These are phyloP conservation scores for Athene noctua DNA, from an alignment of 2,113 vertebrate genomes.

Conservation along the genomic window DNA sequence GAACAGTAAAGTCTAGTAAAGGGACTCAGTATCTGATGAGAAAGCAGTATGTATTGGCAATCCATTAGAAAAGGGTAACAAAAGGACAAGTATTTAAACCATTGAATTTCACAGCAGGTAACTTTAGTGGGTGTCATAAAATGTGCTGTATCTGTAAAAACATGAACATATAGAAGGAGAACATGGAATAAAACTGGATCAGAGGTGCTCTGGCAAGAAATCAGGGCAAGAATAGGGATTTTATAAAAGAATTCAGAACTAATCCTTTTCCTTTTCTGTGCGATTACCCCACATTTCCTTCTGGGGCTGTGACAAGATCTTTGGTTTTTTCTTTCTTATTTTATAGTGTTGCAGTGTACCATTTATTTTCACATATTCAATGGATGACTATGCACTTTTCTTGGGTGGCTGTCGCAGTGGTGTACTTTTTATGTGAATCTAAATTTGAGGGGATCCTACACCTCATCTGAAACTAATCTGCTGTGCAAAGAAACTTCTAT, in stretches of 20 bases:
- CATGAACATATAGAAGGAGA: slow-evolving; percentile 11
- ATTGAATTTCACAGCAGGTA: slow-evolving; percentile 51
- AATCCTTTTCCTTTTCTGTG: not conserved
- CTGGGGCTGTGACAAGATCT: not conserved
- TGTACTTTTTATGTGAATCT: not conserved
- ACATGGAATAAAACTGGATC: slow-evolving; percentile 41
- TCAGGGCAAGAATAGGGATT: slow-evolving; percentile 18
- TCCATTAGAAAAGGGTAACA: slow-evolving; percentile 60
- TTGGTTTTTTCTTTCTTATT: not conserved
- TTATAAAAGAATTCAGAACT: slow-evolving; percentile 32
- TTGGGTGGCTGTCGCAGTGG: not conserved
- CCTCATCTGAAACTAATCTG: slow-evolving; percentile 62
- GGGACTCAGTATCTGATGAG: slow-evolving; percentile 62
- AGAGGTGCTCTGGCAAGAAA: slow-evolving; percentile 49
- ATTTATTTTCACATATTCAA: not conserved
- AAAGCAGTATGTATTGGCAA: slow-evolving; percentile 61
- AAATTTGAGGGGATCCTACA: slow-evolving; percentile 6
- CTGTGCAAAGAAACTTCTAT: slow-evolving; percentile 40
- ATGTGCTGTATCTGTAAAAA: slow-evolving; percentile 51
- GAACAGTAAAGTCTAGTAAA: slow-evolving; percentile 36
- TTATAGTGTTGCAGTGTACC: not conserved
- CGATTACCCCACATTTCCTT: not conserved
- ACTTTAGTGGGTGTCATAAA: slow-evolving; percentile 55
- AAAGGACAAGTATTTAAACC: slow-evolving; percentile 61
- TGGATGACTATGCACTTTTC: not conserved